Percentiles rank a stretch among this genome's conserved stretches.
Conservation (phyloP, 2,113 vertebrate species). For the Thymallus thymallus region DNA sequence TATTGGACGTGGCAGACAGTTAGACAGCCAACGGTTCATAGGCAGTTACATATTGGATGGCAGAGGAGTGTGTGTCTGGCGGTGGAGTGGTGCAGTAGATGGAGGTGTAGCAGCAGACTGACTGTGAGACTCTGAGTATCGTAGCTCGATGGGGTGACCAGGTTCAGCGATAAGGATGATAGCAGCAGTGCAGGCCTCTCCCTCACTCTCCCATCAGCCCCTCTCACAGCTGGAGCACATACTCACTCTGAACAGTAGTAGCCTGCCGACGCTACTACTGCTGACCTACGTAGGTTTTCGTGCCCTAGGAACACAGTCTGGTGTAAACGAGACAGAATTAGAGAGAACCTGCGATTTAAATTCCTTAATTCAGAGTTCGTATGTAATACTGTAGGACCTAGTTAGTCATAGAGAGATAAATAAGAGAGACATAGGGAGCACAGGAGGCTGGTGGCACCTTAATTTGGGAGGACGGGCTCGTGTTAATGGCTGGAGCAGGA, state of each 20-base stretch:
- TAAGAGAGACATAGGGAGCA: too few species aligned
- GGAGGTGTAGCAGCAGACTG: background rate
- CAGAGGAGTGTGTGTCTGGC: too few species aligned
- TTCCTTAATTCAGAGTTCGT: too few species aligned
- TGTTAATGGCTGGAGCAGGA: too few species aligned
- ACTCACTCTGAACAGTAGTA: too few species aligned
- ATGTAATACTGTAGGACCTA: too few species aligned
- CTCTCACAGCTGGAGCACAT: background rate
- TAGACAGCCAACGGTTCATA: background rate
- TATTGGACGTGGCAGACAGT: background rate
- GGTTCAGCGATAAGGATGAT: slow-evolving; percentile 36
- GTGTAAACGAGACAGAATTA: background rate
- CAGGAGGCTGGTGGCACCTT: too few species aligned
- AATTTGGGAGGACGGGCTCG: too few species aligned
- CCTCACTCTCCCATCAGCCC: background rate
- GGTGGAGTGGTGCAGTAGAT: slow-evolving; percentile 16
- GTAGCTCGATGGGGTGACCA: slow-evolving; percentile 20
- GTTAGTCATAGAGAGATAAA: too few species aligned
- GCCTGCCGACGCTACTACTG: too few species aligned
- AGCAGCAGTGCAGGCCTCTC: background rate
- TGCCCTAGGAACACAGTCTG: background rate
- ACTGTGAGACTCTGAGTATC: background rate
- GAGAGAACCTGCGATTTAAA: background rate
- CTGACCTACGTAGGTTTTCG: background rate
- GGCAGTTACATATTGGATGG: too few species aligned